A percentile compares a stretch with the other conserved stretches of the same genome.
phyloP scores from a whole-genome alignment of 2,113 vertebrate species.

The Rhagologus leucostigma region DNA sequence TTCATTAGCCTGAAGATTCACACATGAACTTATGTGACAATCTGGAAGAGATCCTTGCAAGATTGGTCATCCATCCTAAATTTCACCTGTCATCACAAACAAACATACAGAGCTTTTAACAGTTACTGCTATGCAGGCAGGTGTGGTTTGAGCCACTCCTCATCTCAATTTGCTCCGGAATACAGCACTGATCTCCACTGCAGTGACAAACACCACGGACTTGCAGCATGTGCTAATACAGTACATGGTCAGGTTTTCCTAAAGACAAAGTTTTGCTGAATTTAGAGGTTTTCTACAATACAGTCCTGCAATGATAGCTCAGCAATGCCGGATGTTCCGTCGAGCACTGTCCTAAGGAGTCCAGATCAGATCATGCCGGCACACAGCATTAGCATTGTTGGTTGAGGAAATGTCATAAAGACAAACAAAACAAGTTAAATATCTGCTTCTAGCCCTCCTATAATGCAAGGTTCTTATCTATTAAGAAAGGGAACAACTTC shows the following conservation, averaged over 20 bases:
- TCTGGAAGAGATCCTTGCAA: neutral
- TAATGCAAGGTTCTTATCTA: neutral
- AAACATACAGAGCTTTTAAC: neutral
- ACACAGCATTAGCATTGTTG: neutral
- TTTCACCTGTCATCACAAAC: neutral
- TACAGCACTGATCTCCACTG: rapidly evolving
- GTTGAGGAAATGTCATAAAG: neutral
- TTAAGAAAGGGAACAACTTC: neutral
- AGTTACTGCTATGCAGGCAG: neutral
- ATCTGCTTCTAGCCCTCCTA: neutral
- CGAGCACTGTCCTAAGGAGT: neutral
- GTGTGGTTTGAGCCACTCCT: neutral
- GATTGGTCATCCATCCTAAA: neutral
- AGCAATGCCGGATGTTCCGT: neutral
- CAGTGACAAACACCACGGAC: neutral
- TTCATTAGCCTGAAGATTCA: neutral
- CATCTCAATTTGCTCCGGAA: neutral
- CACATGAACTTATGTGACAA: neutral
- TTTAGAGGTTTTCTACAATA: neutral
- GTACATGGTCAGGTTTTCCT: rapidly evolving
- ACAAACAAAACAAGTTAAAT: neutral
- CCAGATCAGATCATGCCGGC: neutral
- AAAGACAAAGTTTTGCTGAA: neutral
- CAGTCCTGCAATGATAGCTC: neutral
- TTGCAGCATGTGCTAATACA: rapidly evolving